A percentile compares a stretch with the other conserved stretches of the same genome.
phyloP scores from a whole-genome alignment of 2,888 invertebrate species.

The Limnephilus rhombicus region DNA sequence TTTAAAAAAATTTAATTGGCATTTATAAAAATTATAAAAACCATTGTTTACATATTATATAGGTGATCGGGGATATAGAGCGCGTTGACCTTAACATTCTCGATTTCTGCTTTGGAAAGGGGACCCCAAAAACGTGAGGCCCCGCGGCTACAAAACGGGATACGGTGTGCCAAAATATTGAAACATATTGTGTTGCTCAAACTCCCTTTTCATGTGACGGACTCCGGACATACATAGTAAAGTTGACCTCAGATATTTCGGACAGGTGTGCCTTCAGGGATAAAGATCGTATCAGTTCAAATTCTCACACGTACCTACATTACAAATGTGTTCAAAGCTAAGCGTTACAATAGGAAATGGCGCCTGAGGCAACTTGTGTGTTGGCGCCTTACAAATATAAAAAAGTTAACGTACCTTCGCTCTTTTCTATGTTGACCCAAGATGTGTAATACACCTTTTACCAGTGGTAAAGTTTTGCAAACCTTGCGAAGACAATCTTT shows the following conservation, averaged over 20 bases:
- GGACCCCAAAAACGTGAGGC: slow-evolving; percentile 46
- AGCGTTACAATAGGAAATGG: neutral
- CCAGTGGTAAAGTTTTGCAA: too few relatives aligned
- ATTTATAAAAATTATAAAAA: neutral
- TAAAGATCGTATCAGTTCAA: neutral
- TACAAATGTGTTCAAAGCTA: neutral
- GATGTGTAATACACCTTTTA: too few relatives aligned
- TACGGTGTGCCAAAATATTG: neutral
- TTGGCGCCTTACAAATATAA: neutral
- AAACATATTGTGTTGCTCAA: neutral
- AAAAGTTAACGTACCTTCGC: neutral
- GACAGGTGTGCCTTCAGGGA: neutral
- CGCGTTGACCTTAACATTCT: slow-evolving; percentile 59
- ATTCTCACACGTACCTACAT: neutral
- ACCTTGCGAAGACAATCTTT: too few relatives aligned
- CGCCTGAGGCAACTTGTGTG: neutral
- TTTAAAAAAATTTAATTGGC: neutral
- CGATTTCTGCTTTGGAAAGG: slow-evolving; percentile 55
- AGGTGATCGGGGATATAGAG: neutral
- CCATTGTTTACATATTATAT: neutral
- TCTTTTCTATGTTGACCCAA: too few relatives aligned
- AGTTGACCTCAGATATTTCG: neutral
- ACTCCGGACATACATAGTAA: neutral
- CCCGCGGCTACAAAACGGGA: neutral
- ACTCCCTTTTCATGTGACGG: neutral